Conservation (phyloP, 2,888 invertebrate species). For the Cheilosia urbana region DNA sequence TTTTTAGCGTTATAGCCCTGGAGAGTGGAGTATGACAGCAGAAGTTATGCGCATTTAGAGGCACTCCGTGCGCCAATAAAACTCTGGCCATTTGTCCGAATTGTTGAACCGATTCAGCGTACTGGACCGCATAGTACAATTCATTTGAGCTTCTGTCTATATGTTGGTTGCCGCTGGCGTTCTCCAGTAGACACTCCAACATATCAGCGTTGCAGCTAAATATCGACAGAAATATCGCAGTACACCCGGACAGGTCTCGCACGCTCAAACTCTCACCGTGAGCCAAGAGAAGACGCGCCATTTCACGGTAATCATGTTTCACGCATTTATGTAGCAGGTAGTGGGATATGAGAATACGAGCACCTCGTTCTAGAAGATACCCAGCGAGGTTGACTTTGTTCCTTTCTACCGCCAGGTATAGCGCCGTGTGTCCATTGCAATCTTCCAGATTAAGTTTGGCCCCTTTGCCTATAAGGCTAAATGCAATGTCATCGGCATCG, state of each 20-base stretch:
- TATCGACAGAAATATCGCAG: constrained; percentile 89
- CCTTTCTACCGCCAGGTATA: constrained; percentile 80
- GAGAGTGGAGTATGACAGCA: constrained; percentile 89
- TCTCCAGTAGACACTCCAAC: constrained; percentile 86
- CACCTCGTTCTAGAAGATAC: constrained; percentile 86
- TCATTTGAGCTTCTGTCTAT: constrained; percentile 85
- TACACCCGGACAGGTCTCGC: constrained; percentile 85
- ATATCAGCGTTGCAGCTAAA: constrained; percentile 87
- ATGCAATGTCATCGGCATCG: constrained; percentile 83
- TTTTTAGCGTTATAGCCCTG: constrained; percentile 84
- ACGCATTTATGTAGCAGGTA: constrained; percentile 89
- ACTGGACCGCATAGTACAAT: constrained; percentile 80
- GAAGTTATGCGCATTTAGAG: constrained; percentile 85
- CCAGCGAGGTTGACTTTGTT: constrained; percentile 79
- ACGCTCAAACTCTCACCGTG: constrained; percentile 80
- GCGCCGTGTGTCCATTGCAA: constrained; percentile 84
- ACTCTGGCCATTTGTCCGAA: constrained; percentile 80
- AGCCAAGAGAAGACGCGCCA: constrained; percentile 80
- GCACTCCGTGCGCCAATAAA: constrained; percentile 84
- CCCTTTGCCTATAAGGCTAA: constrained; percentile 85
- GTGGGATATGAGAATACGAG: constrained; percentile 89
- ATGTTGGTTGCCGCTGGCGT: constrained; percentile 85
- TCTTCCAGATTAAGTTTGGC: constrained; percentile 89
- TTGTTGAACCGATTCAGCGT: constrained; percentile 77
- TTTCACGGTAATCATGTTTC: constrained; percentile 85